phyloP scores from a whole-genome alignment of 2,113 vertebrate genomes.

The Cebus imitator region DNA sequence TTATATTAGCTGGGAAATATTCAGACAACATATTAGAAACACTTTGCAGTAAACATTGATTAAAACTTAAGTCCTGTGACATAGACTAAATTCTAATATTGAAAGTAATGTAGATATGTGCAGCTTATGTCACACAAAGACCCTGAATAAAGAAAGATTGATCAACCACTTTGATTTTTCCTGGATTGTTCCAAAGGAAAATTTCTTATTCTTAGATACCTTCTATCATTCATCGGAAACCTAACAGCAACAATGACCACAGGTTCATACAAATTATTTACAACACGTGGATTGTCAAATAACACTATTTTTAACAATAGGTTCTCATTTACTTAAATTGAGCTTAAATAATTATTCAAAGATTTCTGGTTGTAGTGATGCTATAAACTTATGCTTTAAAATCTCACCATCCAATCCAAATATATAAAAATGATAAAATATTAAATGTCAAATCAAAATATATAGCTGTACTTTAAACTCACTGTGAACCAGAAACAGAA shows the following conservation, averaged over 20 bases:
- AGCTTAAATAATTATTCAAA: slow-evolving; percentile 1
- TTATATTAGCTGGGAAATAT: not conserved
- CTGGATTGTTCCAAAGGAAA: not conserved
- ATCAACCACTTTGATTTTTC: not conserved
- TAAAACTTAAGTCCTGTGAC: not conserved
- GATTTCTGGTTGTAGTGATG: not conserved
- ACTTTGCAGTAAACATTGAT: not conserved
- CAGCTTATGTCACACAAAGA: not conserved
- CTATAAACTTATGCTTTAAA: not conserved
- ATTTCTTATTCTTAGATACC: not conserved
- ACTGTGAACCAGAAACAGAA: not conserved
- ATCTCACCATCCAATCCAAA: not conserved
- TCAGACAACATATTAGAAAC: not conserved
- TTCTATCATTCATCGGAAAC: not conserved
- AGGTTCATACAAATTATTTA: not conserved
- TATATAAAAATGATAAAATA: not conserved
- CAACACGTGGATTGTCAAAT: not conserved
- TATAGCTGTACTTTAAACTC: not conserved
- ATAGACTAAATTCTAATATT: not conserved
- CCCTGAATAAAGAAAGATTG: not conserved
- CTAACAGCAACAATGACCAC: not conserved
- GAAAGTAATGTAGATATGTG: not conserved
- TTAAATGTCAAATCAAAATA: not conserved
- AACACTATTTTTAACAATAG: not conserved
- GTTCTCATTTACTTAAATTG: not conserved